Base-by-base conservation (phyloP, 2,113 vertebrate genomes). In the Thamnaconus septentrionalis region DNA sequence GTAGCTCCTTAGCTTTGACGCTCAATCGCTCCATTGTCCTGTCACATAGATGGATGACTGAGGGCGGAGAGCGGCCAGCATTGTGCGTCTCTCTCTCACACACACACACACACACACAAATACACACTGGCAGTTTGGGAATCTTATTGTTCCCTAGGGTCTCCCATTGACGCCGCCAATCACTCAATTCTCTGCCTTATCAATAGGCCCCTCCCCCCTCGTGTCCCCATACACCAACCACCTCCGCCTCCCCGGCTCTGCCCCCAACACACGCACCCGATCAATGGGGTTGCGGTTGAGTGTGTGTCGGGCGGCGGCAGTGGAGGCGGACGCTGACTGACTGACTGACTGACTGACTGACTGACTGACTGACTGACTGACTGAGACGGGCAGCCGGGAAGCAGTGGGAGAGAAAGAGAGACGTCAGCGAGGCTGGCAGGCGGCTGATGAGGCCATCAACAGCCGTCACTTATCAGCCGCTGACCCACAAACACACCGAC, bases 161-260 rank as follows among this genome's bases (percentile, higher is more conserved):
- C 61, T 18, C 61, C 64, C 54, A 86, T 78, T 80, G 71, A 88
- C 81, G 65, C 82, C 82, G 84, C 84, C 89, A 87, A 78, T 90
- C 85, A 87, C 78, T 75, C 82, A 40, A 87, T 88, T 83, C 79
- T 82, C 73, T 71, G 62, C 52, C 68, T 78, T 74, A 85, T 91
- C 83, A 80, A 84, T 80, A 63, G 46, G 7, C 47, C 56, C 76
- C 75, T 77, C 69, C 75, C 73, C 72, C 68, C 78, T 31, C 18
- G 18, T 31, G 18, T 31, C 18, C 18, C 18, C 18, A 31, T 31
- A 31, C 18, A 31, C 18, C 18, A 31, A 31, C 18, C 18, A 31
- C 18, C 18, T 31, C 18, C 18, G 18, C 18, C 18, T 31, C 18
- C 18, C 18, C 18, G 18, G 18, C 18, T 31, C 18, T 31, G 18